A percentile compares a stretch with the other conserved stretches of the same genome.
Conservation (phyloP, 2,888 invertebrate genomes). For the Apamea crenata region DNA sequence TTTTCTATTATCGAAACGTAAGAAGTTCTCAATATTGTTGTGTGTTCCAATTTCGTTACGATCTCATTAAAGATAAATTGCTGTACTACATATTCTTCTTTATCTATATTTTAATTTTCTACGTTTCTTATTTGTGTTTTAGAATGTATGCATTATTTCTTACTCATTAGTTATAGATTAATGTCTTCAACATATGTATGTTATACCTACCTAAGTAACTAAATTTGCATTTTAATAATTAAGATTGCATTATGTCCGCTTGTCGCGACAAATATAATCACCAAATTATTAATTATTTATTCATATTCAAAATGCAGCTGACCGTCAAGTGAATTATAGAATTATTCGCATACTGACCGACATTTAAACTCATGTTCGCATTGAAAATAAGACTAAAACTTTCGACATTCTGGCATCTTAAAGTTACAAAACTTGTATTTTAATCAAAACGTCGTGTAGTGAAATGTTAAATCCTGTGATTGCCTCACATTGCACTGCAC, state of each 20-base stretch:
- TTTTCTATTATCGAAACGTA: constrained; percentile 54
- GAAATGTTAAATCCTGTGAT: constrained; percentile 64
- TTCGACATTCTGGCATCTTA: constrained; percentile 53
- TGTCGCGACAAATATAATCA: constrained; percentile 33
- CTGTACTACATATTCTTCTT: constrained; percentile 12
- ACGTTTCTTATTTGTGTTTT: constrained; percentile 2
- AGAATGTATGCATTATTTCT: neutral
- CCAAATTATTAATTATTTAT: constrained; percentile 35
- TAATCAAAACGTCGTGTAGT: constrained; percentile 58
- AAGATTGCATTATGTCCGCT: constrained; percentile 29
- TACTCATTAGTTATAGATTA: neutral
- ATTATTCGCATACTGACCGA: constrained; percentile 65
- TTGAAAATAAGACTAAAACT: constrained; percentile 60
- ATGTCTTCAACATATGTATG: neutral
- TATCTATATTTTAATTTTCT: neutral
- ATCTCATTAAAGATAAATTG: constrained; percentile 26
- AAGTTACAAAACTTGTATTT: constrained; percentile 62
- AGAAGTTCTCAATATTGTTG: constrained; percentile 39
- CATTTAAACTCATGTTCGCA: constrained; percentile 60
- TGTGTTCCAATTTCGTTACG: constrained; percentile 30
- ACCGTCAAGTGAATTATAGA: constrained; percentile 54
- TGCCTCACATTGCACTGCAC: constrained; percentile 57
- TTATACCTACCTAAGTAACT: neutral
- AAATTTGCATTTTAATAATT: constrained; percentile 16
- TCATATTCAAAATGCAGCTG: constrained; percentile 53